These are phyloP conservation scores for Graphium colonna DNA, from an alignment of 2,888 invertebrate genomes.

Conservation along the genomic window DNA sequence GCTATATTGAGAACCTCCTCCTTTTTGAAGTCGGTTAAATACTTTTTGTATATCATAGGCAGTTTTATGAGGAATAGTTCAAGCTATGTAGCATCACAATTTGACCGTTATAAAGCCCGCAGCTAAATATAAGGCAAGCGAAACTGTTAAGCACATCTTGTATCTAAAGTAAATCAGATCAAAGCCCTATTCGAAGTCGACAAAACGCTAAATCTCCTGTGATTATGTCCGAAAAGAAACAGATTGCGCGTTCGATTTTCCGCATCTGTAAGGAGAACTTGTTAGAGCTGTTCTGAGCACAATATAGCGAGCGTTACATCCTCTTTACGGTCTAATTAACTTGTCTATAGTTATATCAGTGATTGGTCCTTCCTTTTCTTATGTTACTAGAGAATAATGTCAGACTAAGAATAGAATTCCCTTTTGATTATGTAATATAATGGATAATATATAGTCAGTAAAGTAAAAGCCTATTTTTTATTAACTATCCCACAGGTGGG, in stretches of 20 bases:
- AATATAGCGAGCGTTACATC: background rate
- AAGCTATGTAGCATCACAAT: background rate
- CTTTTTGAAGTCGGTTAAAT: too few relatives aligned
- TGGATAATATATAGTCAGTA: too few relatives aligned
- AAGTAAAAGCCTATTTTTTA: too few relatives aligned
- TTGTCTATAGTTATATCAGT: background rate
- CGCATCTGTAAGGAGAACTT: background rate
- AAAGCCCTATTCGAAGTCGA: background rate
- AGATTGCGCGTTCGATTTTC: background rate
- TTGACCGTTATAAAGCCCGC: too few relatives aligned
- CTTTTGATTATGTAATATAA: too few relatives aligned
- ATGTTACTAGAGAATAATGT: background rate
- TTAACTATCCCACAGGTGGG: too few relatives aligned
- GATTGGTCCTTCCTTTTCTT: background rate
- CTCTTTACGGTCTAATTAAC: conserved; percentile 1
- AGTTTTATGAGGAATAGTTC: background rate
- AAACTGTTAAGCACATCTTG: background rate
- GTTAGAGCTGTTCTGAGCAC: background rate
- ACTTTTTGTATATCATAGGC: too few relatives aligned
- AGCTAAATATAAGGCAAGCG: too few relatives aligned
- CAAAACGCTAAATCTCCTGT: background rate
- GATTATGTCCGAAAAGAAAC: background rate
- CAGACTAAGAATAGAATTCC: too few relatives aligned
- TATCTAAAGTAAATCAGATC: background rate
- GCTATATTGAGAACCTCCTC: too few relatives aligned